Conservation (phyloP, 2,797 vertebrate species). For the Cryptoblepharus egeriae region DNA sequence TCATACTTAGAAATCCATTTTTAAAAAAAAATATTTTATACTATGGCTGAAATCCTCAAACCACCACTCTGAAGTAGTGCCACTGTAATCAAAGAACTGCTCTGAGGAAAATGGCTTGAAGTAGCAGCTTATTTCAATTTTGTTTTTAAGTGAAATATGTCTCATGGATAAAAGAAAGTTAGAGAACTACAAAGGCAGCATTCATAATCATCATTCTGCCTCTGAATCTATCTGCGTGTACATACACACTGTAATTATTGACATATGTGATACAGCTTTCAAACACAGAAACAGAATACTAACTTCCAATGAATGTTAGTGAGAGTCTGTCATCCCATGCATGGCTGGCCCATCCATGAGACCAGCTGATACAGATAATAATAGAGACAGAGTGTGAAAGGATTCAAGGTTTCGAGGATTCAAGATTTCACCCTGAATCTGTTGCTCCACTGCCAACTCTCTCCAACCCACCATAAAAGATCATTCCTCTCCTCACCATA, state of each 20-base stretch:
- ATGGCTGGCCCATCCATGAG: too few relatives aligned
- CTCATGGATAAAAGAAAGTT: not conserved
- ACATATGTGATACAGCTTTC: not conserved
- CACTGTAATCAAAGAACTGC: not conserved
- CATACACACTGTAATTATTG: not conserved
- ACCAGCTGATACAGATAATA: too few relatives aligned
- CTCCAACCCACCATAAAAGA: too few relatives aligned
- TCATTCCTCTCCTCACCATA: too few relatives aligned
- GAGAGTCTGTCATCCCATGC: too few relatives aligned
- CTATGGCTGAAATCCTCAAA: constrained; percentile 11
- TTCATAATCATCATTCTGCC: not conserved
- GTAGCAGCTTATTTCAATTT: not conserved
- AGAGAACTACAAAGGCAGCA: not conserved
- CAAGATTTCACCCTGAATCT: too few relatives aligned
- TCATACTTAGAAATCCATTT: not conserved
- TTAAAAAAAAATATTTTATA: constrained; percentile 30
- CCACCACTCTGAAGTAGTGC: not conserved
- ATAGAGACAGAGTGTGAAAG: too few relatives aligned
- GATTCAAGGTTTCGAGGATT: too few relatives aligned
- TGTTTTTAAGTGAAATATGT: not conserved
- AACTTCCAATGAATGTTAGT: not conserved
- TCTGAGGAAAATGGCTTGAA: not conserved
- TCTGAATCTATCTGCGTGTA: not conserved
- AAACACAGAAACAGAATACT: not conserved
- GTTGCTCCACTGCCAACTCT: too few relatives aligned